phyloP scores from a whole-genome alignment of 2,113 vertebrate species.

The Sigmodon hispidus region DNA sequence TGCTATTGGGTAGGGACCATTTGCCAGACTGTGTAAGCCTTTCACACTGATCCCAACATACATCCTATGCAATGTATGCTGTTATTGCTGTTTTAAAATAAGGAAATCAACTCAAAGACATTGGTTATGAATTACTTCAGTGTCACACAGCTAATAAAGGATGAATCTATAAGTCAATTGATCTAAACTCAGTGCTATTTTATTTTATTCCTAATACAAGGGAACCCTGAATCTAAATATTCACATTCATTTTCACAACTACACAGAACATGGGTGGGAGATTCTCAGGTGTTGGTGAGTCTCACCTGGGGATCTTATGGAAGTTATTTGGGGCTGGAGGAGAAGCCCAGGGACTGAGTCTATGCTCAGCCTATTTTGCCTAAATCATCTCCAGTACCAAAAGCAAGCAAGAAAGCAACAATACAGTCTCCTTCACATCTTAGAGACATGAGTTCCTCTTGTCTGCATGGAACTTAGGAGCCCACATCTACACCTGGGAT shows the following conservation, averaged over 20 bases:
- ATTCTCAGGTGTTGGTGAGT: neutral
- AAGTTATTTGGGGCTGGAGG: neutral
- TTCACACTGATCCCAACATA: neutral
- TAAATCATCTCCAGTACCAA: neutral
- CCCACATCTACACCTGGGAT: neutral
- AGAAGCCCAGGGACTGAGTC: neutral
- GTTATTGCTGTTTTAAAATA: neutral
- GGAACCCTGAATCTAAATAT: neutral
- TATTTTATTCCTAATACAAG: constrained; percentile 1
- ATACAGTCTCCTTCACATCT: neutral
- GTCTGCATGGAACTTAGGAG: neutral
- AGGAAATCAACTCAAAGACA: neutral
- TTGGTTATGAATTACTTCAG: neutral
- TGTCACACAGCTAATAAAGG: constrained; percentile 7
- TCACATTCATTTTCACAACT: neutral
- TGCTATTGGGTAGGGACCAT: neutral
- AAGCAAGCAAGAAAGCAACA: neutral
- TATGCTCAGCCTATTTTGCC: neutral
- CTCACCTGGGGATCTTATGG: neutral
- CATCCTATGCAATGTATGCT: neutral
- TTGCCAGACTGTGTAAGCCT: neutral
- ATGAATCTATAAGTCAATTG: neutral
- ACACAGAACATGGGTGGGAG: neutral
- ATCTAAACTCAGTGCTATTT: neutral
- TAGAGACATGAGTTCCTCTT: neutral